Base-by-base conservation (phyloP, 23 tunicate genomes). In the Trididemnum clinides region DNA sequence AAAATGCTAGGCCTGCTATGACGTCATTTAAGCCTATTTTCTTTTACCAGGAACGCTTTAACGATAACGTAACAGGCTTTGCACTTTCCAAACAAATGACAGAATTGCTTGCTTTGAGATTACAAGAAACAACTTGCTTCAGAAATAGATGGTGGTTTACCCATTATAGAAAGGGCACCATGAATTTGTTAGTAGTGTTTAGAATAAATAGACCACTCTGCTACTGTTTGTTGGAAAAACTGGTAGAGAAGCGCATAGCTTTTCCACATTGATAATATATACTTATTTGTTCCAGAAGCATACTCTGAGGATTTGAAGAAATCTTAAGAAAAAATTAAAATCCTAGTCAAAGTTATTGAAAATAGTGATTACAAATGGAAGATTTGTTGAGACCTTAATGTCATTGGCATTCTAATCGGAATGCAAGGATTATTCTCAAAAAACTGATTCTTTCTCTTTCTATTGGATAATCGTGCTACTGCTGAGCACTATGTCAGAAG, bases 391-490 rank as follows among this genome's bases (percentile, higher is more conserved):
- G n/a, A n/a, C n/a, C n/a, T n/a, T n/a, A n/a, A n/a, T n/a, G n/a
- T n/a, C n/a, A 62, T 18, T 23, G n/a, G 25, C 70, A 62, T 62
- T 62, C 27, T 62, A 62, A 62, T 18, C 6, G 70, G 25, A 62
- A 62, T 62, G 70, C 70, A 62, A 62, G 70, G 70, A 62, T 5
- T 20, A 22, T 62, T 62, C 21, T 5, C 70, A 62, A 62, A n/a
- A 62, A 10, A 62, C 70, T 21, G 25, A 20, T 62, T 10, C 27
- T 62, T n/a, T n/a, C n/a, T n/a, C n/a, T n/a, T n/a, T n/a, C n/a
- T n/a, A n/a, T n/a, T n/a, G n/a, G n/a, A n/a, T 22, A 62, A 23
- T 62, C 70, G 5, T 62, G 70, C 70, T 12, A 62, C 27, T 62
- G 70, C 70, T 10, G 70, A 62, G n/a, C 23, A 62, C 70, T 21